A percentile compares a stretch with the other conserved stretches of the same genome.
phyloP scores from a whole-genome alignment of 2,797 vertebrate genomes.

The Halcyon badia region DNA sequence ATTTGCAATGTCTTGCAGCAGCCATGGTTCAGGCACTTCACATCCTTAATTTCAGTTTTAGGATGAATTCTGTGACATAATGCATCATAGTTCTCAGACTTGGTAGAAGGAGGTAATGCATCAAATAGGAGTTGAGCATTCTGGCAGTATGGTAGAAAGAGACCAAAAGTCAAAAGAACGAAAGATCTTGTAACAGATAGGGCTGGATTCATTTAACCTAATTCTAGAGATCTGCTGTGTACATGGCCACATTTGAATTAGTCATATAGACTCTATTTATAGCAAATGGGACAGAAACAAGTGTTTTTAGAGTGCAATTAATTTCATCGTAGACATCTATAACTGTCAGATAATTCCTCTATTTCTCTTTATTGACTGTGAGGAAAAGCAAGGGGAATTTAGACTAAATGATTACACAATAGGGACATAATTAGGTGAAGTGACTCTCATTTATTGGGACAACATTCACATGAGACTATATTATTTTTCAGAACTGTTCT shows the following conservation, averaged over 20 bases:
- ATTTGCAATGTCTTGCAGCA: not conserved
- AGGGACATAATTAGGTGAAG: not conserved
- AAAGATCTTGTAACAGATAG: not conserved
- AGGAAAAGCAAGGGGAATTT: not conserved
- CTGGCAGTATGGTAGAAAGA: not conserved
- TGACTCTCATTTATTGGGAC: not conserved
- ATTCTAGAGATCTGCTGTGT: not conserved
- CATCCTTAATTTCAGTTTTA: conserved; percentile 5
- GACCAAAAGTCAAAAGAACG: not conserved
- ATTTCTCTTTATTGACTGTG: not conserved
- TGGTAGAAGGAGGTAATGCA: conserved; percentile 2
- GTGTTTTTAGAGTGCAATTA: not conserved
- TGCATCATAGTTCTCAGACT: not conserved
- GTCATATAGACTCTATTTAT: not conserved
- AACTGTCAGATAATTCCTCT: not conserved
- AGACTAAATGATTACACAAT: not conserved
- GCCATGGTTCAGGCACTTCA: not conserved
- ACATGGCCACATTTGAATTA: not conserved
- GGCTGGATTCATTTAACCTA: not conserved
- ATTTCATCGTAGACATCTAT: not conserved
- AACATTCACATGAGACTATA: not conserved
- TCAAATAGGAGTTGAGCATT: conserved; percentile 38
- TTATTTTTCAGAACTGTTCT: not conserved
- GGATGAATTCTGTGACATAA: not conserved
- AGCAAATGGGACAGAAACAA: not conserved